Evolutionary conservation across 2,888 invertebrate species (phyloP), one percentile per base, ranked within the genome.

Genomic region (Idaea aversata): DNA sequence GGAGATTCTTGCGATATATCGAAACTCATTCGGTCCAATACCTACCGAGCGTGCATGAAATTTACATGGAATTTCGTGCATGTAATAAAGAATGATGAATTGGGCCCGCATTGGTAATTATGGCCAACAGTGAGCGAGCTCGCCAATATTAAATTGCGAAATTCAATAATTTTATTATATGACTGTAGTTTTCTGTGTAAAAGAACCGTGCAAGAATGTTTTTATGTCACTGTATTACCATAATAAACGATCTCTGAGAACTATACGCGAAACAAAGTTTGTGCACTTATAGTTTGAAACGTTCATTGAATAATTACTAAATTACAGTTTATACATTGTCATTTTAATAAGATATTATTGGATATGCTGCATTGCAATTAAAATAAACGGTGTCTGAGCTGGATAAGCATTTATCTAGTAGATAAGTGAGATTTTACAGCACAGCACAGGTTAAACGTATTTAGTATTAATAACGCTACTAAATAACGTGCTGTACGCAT

Each of bases 71-170:
- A 90, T 90, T 90, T 91, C 83, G 88, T 86, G 89, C 87, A 87
- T 88, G 90, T 90, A 91, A 92, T 92, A 92, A 93, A 92, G 88
- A 90, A 91, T 92, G 92, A 92, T 92, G 90, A 90, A 93, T 92
- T 90, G 92, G 83, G 82, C 84, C 87, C 87, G 88, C 89, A 91
- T 84, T 89, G 90, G 91, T 91, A 90, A 91, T 92, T 91, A 92
- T 82, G 87, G 88, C 77, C 87, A 86, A 80, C 87, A 87, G 88
- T 83, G 86, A 85, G 82, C 86, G 83, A 78, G 77, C 86, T 80
- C 81, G 82, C 85, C 84, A 84, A 86, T 88, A 86, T 89, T 85
- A 88, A 87, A 89, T 86, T 90, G 85, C 84, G 76, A 88, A 88
- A 89, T 90, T 88, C 88, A 88, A 89, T 90, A 85, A 91, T 88